phyloP scores from a whole-genome alignment of 2,113 vertebrate species.

The Proteles cristata region DNA sequence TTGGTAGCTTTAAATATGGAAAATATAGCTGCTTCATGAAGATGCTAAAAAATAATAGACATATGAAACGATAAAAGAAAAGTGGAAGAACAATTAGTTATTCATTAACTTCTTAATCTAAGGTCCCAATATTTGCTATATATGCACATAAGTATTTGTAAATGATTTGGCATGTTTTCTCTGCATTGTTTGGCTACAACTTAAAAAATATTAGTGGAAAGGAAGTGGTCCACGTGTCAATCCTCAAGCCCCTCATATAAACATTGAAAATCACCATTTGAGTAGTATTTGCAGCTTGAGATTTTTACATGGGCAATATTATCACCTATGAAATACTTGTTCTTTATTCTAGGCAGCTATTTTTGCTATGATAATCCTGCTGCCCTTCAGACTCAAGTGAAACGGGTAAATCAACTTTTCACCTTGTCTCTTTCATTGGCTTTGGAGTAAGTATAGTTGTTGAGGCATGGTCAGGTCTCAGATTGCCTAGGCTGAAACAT shows the following conservation, averaged over 20 bases:
- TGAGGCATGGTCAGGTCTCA: neutral
- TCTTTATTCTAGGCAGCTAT: conserved; percentile 92
- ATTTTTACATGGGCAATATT: neutral
- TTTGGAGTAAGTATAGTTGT: neutral
- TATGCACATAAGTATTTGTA: neutral
- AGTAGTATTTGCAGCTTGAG: neutral
- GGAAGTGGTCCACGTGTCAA: neutral
- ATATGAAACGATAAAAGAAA: neutral
- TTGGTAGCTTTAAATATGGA: conserved; percentile 10
- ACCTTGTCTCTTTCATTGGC: neutral
- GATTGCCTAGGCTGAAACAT: neutral
- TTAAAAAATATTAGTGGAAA: neutral
- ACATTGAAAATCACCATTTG: neutral
- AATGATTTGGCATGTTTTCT: neutral
- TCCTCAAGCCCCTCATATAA: neutral
- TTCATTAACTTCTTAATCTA: neutral
- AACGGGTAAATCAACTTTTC: conserved; percentile 86
- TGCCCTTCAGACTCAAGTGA: conserved; percentile 93
- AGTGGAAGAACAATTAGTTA: neutral
- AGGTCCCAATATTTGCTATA: neutral
- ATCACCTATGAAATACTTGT: neutral
- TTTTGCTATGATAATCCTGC: conserved; percentile 98
- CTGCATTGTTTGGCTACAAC: neutral
- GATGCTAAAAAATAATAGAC: neutral
- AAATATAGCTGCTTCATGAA: neutral